Conservation (phyloP, 2,888 invertebrate genomes). For the Caenorhabditis panamensis region DNA sequence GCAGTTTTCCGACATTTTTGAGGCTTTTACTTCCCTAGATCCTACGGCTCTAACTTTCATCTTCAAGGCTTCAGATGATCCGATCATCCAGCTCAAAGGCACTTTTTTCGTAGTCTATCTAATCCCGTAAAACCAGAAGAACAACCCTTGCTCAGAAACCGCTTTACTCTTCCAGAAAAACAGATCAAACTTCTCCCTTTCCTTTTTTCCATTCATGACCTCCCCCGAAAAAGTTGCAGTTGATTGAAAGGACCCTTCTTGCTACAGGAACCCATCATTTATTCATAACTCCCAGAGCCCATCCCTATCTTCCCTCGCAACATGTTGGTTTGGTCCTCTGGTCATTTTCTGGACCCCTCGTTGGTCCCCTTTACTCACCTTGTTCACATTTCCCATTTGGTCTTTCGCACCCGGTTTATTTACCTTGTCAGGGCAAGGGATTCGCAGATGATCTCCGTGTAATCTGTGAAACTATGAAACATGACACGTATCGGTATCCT, state of each 20-base stretch:
- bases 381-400: neutral
- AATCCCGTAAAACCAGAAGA: too few species aligned
- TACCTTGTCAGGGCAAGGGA: slow-evolving; percentile 1
- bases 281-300: slow-evolving; percentile 38
- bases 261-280: slow-evolving; percentile 38
- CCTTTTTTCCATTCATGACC: neutral
- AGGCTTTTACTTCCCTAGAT: neutral
- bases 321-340: neutral
- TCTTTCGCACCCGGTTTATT: slow-evolving; percentile 7
- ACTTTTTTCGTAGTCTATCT: too few species aligned
- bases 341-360: neutral
- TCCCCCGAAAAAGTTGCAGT: neutral
- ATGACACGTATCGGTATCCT: neutral
- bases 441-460: slow-evolving; percentile 51
- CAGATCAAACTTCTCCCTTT: neutral
- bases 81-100: too few species aligned
- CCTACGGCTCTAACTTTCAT: too few species aligned
- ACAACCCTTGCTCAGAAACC: neutral
- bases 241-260: slow-evolving; percentile 3
- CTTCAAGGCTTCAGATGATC: too few species aligned
- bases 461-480: slow-evolving; percentile 45
- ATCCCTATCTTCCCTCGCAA: slow-evolving; percentile 8
- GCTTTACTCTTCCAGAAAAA: neutral
- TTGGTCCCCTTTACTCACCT: neutral
- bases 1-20: neutral